Evolutionary conservation across 2,113 vertebrate species (phyloP).

Genomic region (Formicarius rufipectus): DNA sequence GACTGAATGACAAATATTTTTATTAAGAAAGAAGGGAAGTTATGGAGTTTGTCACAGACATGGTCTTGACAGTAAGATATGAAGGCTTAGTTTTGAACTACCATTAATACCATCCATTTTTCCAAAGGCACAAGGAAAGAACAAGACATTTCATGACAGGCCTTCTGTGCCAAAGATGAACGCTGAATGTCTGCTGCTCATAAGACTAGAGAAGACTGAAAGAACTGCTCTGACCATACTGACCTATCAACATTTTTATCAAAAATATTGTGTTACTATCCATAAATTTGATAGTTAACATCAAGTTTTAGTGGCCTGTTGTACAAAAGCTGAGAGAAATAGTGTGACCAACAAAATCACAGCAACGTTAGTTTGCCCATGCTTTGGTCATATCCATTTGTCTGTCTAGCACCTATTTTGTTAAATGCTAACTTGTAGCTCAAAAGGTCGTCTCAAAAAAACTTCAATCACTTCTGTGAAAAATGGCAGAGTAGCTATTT

Average conservation of each 20-base stretch:
- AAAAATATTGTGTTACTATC: background rate
- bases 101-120: background rate
- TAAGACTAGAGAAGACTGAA: background rate
- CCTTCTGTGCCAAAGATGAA: background rate
- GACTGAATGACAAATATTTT: background rate
- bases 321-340: background rate
- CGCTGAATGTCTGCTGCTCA: background rate
- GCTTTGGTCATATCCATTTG: background rate
- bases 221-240: background rate
- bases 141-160: background rate
- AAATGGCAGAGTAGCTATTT: fast-evolving
- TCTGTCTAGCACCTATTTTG: background rate
- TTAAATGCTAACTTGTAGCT: background rate
- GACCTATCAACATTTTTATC: background rate
- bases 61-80: background rate
- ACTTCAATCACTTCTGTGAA: background rate
- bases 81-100: background rate
- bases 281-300: background rate
- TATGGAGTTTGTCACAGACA: background rate
- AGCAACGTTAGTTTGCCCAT: background rate
- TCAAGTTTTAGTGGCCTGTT: background rate
- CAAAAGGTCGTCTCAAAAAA: background rate
- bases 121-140: background rate
- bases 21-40: background rate
- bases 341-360: background rate